Conservation (phyloP, 1,140 invertebrate genomes). For the Drosophila miranda region DNA sequence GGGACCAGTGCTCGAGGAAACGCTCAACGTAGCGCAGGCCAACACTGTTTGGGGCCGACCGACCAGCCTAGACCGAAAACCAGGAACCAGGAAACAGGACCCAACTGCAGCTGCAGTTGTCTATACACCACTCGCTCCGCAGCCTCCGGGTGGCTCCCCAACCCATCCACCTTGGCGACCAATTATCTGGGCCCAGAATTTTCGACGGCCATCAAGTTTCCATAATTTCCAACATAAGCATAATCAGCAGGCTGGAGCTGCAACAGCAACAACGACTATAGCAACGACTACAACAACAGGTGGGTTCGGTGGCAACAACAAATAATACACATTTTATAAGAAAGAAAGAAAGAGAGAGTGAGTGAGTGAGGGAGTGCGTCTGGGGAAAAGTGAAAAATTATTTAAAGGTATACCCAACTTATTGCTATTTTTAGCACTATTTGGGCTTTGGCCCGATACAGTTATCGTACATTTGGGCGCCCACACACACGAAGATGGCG, state of each 20-base stretch:
- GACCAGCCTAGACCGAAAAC: too few species aligned
- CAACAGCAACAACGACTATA: constrained; percentile 10
- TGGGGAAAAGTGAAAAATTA: constrained; percentile 46
- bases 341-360: background rate
- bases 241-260: background rate
- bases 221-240: constrained; percentile 13
- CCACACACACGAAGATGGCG: constrained; percentile 40
- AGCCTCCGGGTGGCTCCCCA: too few species aligned
- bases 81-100: too few species aligned
- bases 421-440: constrained; percentile 50
- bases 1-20: constrained; percentile 42
- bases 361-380: background rate
- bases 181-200: too few species aligned
- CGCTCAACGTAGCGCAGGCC: constrained; percentile 38
- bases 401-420: constrained; percentile 16
- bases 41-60: constrained; percentile 12
- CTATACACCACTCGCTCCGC: too few species aligned
- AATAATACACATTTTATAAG: constrained; percentile 3
- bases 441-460: constrained; percentile 23
- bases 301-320: constrained; percentile 37
- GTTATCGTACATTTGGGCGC: constrained; percentile 66
- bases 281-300: constrained; percentile 62
- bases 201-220: too few species aligned
- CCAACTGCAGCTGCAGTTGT: too few species aligned
- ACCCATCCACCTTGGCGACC: too few species aligned